phyloP scores from a whole-genome alignment of 2,113 vertebrate genomes.

The Excalfactoria chinensis region DNA sequence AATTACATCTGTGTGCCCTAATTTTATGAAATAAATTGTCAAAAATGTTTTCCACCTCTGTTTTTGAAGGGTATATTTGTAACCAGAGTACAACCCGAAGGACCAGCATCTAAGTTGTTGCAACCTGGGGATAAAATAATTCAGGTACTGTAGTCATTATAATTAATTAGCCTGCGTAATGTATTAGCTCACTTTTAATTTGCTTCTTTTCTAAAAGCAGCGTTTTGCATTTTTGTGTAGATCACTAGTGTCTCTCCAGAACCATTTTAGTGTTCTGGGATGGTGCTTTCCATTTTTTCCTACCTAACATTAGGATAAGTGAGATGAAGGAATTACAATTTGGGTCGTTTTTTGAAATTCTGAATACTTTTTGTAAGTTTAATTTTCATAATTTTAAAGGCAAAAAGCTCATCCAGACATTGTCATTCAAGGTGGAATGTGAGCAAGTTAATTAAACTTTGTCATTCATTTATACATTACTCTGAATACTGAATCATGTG shows the following conservation, averaged over 20 bases:
- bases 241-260: neutral
- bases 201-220: neutral
- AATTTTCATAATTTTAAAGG: neutral
- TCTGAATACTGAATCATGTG: neutral
- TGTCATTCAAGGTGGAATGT: neutral
- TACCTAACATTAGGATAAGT: neutral
- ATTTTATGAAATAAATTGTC: neutral
- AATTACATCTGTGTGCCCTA: neutral
- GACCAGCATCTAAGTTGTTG: conserved; percentile 92
- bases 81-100: conserved; percentile 95
- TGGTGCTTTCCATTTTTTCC: neutral
- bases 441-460: neutral
- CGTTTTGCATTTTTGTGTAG: neutral
- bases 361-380: neutral
- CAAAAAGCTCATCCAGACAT: neutral
- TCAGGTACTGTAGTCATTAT: conserved; percentile 79
- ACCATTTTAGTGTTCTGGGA: neutral
- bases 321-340: neutral
- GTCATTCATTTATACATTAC: neutral
- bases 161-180: neutral
- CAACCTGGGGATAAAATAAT: conserved; percentile 96
- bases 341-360: neutral
- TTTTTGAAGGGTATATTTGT: conserved; percentile 95
- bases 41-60: conserved; percentile 9
- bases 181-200: neutral